These are phyloP conservation scores for Leucophenga montana DNA, from an alignment of 2,888 invertebrate species.

Conservation along the genomic window DNA sequence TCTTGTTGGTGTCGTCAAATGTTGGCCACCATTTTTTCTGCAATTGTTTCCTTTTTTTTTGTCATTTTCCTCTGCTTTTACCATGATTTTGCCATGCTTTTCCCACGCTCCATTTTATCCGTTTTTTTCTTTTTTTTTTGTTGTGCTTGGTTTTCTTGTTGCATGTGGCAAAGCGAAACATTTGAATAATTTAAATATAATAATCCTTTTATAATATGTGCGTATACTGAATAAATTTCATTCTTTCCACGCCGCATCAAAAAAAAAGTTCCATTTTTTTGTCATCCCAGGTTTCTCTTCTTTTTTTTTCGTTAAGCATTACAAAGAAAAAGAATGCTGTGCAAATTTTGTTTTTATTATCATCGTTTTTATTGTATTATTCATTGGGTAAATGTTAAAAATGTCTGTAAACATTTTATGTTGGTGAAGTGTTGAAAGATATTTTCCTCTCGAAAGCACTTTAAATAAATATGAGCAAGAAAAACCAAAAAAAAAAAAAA, in stretches of 20 bases:
- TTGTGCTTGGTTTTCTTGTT: neutral
- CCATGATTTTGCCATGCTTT: neutral
- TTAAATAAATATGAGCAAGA: neutral
- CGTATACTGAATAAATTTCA: neutral
- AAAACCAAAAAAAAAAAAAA: slow-evolving; percentile 26
- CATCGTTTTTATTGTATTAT: slow-evolving; percentile 13
- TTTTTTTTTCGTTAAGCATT: neutral
- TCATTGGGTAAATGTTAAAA: slow-evolving; percentile 3
- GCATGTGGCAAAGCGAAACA: slow-evolving; percentile 1
- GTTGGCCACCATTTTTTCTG: neutral
- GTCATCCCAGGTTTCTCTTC: neutral
- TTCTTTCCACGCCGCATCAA: neutral
- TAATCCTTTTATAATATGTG: slow-evolving; percentile 25
- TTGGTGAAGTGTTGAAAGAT: neutral
- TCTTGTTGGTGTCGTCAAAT: neutral
- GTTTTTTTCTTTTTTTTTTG: neutral
- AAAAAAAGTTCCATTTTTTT: neutral
- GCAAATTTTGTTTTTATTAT: slow-evolving; percentile 4
- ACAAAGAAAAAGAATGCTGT: neutral
- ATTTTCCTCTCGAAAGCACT: slow-evolving; percentile 1
- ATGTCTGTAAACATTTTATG: neutral
- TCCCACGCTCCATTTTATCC: neutral
- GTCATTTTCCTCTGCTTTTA: neutral
- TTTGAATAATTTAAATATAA: slow-evolving; percentile 31
- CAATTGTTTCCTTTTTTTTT: too few relatives aligned